Evolutionary conservation across 2,888 invertebrate species (phyloP).

Genomic region (Lacanobia wlatinum): DNA sequence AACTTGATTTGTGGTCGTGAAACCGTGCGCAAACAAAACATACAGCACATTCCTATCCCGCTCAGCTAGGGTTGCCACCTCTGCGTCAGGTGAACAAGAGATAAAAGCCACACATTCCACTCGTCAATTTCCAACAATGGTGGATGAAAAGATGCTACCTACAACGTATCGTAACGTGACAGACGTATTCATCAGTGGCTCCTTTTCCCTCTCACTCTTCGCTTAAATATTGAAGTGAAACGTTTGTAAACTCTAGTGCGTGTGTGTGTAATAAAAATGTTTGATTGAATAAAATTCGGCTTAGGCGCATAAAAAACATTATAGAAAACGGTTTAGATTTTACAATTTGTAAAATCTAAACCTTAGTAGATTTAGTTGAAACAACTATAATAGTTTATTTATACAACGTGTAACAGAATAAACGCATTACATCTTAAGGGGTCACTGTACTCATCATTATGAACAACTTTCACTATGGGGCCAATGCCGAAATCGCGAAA

Average conservation of each 20-base stretch:
- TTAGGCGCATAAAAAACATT: background rate
- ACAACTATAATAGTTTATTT: slow-evolving; percentile 19
- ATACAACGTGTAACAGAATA: too few relatives aligned
- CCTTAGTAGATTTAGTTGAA: slow-evolving; percentile 19
- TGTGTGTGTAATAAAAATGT: slow-evolving; percentile 14
- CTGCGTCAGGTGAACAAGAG: slow-evolving; percentile 10
- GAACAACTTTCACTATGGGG: too few relatives aligned
- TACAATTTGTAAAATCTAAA: slow-evolving; percentile 6
- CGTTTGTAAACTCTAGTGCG: background rate
- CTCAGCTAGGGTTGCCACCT: slow-evolving; percentile 32
- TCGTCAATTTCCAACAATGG: slow-evolving; percentile 29
- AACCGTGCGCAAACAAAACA: slow-evolving; percentile 73
- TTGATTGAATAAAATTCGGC: background rate
- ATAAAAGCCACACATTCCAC: slow-evolving; percentile 22
- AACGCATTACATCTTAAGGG: too few relatives aligned
- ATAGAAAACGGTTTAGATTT: too few relatives aligned
- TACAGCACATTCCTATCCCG: slow-evolving; percentile 42
- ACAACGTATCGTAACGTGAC: slow-evolving; percentile 19
- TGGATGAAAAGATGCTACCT: slow-evolving; percentile 22
- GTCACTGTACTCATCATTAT: too few relatives aligned
- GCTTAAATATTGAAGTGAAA: background rate
- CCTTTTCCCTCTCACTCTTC: background rate
- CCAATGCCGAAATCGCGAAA: too few relatives aligned
- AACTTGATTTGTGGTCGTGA: slow-evolving; percentile 80
- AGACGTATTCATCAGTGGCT: slow-evolving; percentile 5